phyloP scores from a whole-genome alignment of 2,888 invertebrate genomes.

The Pandemis cinnamomeana region DNA sequence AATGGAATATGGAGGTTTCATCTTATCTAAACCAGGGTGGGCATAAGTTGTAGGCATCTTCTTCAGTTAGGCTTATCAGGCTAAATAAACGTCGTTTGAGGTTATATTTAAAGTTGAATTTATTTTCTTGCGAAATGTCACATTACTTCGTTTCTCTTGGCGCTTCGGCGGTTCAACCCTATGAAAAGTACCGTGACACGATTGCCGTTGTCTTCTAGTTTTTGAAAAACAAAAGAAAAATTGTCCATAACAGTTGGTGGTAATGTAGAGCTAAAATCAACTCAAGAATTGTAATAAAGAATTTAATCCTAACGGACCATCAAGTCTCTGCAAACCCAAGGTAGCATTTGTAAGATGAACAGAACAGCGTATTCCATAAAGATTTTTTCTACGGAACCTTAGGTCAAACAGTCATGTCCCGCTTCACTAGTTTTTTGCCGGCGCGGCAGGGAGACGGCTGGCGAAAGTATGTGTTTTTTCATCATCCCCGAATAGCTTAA shows the following conservation, averaged over 20 bases:
- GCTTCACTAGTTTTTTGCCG: background rate
- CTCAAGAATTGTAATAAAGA: too few relatives aligned
- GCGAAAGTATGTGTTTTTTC: conserved; percentile 48
- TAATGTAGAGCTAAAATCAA: too few relatives aligned
- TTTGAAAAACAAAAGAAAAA: too few relatives aligned
- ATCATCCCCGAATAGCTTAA: conserved; percentile 12
- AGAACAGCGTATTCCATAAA: background rate
- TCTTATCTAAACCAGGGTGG: background rate
- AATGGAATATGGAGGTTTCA: background rate
- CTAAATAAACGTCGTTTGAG: background rate
- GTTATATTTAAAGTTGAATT: background rate
- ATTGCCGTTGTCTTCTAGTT: too few relatives aligned
- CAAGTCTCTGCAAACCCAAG: background rate
- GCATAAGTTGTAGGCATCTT: background rate
- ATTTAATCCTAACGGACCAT: too few relatives aligned
- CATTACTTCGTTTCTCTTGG: too few relatives aligned
- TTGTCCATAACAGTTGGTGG: too few relatives aligned
- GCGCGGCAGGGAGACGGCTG: conserved; percentile 47
- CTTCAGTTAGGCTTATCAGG: background rate
- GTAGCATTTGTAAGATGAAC: background rate
- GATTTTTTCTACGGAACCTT: background rate
- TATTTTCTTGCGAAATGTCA: background rate
- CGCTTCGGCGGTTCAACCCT: too few relatives aligned
- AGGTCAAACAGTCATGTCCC: background rate
- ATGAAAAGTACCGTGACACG: too few relatives aligned